phyloP scores from a whole-genome alignment of 2,113 vertebrate species.

The Megalops atlanticus region DNA sequence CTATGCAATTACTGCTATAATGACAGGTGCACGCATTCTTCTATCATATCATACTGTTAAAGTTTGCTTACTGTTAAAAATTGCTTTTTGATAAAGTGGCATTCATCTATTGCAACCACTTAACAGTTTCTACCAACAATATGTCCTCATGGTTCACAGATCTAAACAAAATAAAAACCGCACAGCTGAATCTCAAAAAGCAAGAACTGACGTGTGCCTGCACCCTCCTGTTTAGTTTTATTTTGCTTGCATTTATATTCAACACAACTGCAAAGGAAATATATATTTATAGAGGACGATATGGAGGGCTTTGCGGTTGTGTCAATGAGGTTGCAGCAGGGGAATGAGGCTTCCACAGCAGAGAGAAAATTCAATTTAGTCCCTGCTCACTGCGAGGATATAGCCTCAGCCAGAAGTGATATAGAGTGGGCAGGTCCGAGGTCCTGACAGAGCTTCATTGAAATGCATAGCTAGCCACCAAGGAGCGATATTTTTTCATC shows the following conservation, averaged over 20 bases:
- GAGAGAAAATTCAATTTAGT: neutral
- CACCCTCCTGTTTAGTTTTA: no score
- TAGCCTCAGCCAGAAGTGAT: slow-evolving; percentile 30
- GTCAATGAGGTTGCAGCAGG: neutral
- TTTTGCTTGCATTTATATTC: no score
- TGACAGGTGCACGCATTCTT: no score
- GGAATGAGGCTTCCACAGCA: neutral
- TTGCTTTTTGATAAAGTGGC: no score
- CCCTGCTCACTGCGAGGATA: neutral
- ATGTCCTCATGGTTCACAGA: neutral
- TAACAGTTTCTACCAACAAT: no score
- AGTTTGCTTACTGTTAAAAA: no score
- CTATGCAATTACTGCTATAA: no score
- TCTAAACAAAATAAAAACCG: neutral
- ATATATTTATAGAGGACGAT: no score
- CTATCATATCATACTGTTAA: no score
- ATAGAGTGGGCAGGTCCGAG: slow-evolving; percentile 54
- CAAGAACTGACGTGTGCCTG: no score
- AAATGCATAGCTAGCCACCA: slow-evolving; percentile 65
- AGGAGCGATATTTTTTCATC: slow-evolving; percentile 66
- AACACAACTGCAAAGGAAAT: no score
- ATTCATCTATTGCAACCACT: no score
- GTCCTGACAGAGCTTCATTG: slow-evolving; percentile 69
- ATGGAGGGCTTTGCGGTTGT: neutral
- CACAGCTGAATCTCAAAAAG: neutral